phyloP scores from a whole-genome alignment of 1,140 invertebrate genomes.

The Pseudomyrmex dendroicus region DNA sequence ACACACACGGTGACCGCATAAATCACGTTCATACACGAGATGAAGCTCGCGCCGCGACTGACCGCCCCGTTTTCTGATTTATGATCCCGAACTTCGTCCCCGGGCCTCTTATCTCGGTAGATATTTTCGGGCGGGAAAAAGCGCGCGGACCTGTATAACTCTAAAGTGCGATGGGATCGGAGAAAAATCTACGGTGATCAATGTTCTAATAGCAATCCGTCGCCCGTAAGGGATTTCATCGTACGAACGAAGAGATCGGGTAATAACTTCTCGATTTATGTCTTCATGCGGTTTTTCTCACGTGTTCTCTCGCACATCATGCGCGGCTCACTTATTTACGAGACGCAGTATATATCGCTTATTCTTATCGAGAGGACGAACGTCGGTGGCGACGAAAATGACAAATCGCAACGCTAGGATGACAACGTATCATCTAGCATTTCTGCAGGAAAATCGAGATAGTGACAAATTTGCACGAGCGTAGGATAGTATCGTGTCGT shows the following conservation, averaged over 20 bases:
- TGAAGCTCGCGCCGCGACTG: constrained; percentile 68
- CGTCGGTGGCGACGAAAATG: not conserved
- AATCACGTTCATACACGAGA: constrained; percentile 68
- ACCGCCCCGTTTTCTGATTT: constrained; percentile 75
- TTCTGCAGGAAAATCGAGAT: not conserved
- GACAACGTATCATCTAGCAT: constrained; percentile 22
- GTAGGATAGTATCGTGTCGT: not conserved
- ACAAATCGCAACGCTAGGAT: constrained; percentile 18
- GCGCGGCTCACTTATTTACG: constrained; percentile 34
- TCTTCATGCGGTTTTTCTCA: constrained; percentile 23
- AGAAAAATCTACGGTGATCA: constrained; percentile 66
- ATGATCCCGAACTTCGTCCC: constrained; percentile 69
- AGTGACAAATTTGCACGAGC: constrained; percentile 6
- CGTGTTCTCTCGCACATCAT: constrained; percentile 33
- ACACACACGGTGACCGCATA: constrained; percentile 63
- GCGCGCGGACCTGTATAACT: constrained; percentile 55
- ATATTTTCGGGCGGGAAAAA: constrained; percentile 70
- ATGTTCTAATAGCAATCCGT: constrained; percentile 65
- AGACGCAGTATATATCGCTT: constrained; percentile 27
- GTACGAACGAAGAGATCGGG: constrained; percentile 25
- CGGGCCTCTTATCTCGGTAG: constrained; percentile 67
- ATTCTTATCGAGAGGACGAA: constrained; percentile 28
- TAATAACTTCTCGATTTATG: constrained; percentile 55
- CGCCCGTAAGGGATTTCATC: constrained; percentile 48
- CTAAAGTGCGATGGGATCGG: constrained; percentile 60